phyloP scores from a whole-genome alignment of 1,140 invertebrate genomes.

The Drosophila rhopaloa region DNA sequence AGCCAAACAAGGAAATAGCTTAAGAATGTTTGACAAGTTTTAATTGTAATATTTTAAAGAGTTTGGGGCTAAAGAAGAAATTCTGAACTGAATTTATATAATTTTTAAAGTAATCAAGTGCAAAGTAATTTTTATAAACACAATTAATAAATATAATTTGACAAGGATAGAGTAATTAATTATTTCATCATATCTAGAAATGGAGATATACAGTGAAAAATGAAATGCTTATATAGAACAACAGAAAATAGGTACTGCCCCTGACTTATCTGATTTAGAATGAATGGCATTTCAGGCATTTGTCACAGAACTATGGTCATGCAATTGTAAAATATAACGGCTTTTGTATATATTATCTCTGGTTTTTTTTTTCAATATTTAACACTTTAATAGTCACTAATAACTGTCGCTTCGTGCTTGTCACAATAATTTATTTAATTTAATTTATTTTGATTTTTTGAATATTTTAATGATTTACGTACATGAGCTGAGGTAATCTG shows the following conservation, averaged over 20 bases:
- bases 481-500: slow-evolving; percentile 25
- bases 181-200: slow-evolving; percentile 23
- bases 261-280: slow-evolving; percentile 15
- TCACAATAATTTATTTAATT: slow-evolving; percentile 22
- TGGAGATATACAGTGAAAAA: slow-evolving; percentile 6
- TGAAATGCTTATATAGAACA: slow-evolving; percentile 21
- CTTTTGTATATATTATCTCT: neutral
- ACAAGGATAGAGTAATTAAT: neutral
- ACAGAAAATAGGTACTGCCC: slow-evolving; percentile 1
- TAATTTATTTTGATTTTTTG: slow-evolving; percentile 5
- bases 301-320: slow-evolving; percentile 30
- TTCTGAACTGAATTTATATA: too few relatives aligned
- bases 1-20: too few relatives aligned
- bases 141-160: too few relatives aligned
- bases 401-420: slow-evolving; percentile 52
- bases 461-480: slow-evolving; percentile 47
- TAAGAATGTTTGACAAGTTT: too few relatives aligned
- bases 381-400: slow-evolving; percentile 59
- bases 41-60: too few relatives aligned
- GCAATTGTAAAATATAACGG: slow-evolving; percentile 41
- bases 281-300: slow-evolving; percentile 18
- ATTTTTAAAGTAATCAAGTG: too few relatives aligned
- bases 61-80: too few relatives aligned
- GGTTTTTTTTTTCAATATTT: slow-evolving; percentile 48
- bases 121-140: too few relatives aligned